Evolutionary conservation across 2,113 vertebrate species (phyloP).

Genomic region (Chauna torquata): DNA sequence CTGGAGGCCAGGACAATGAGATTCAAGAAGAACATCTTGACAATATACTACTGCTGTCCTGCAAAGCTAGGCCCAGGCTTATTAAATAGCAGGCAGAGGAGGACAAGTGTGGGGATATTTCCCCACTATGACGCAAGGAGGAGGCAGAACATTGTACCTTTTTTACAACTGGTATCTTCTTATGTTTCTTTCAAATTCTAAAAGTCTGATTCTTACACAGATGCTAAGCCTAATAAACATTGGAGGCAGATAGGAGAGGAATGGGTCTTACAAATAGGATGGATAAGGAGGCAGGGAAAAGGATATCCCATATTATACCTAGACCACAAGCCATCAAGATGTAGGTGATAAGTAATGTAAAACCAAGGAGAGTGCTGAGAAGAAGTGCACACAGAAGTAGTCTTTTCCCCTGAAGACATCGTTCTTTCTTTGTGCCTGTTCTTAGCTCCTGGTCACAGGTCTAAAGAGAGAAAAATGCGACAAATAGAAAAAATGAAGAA

Average conservation of each 20-base stretch:
- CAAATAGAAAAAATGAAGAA: neutral
- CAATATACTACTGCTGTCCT: neutral
- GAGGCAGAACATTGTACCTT: neutral
- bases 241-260: neutral
- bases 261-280: neutral
- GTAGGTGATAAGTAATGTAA: constrained; percentile 80
- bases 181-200: neutral
- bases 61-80: neutral
- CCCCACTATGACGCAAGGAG: neutral
- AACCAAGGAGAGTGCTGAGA: constrained; percentile 73
- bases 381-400: constrained; percentile 58
- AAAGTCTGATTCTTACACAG: neutral
- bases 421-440: constrained; percentile 12
- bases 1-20: neutral
- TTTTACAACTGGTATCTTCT: neutral
- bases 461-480: constrained; percentile 44
- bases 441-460: constrained; percentile 28
- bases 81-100: neutral
- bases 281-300: neutral
- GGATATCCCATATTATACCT: constrained; percentile 41
- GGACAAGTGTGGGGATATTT: neutral
- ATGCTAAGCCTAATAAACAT: neutral
- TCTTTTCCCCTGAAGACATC: constrained; percentile 25
- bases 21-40: neutral
- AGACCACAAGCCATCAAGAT: constrained; percentile 74